Conservation (phyloP, 2,113 vertebrate genomes). For the Tylochromis polylepis region DNA sequence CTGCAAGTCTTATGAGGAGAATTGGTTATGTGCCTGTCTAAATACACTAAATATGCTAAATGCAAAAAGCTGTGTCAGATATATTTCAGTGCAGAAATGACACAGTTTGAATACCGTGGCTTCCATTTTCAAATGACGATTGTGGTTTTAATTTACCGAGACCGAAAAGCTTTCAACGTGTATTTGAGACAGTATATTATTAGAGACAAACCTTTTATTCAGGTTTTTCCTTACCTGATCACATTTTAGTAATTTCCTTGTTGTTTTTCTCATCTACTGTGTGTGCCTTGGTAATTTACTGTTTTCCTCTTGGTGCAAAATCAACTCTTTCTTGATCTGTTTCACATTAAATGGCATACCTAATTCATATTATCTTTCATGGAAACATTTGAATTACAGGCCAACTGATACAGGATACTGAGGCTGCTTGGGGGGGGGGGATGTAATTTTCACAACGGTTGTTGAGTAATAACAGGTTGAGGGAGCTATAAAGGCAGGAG, state of each 20-base stretch:
- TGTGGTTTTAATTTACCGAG: background rate
- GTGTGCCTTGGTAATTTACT: background rate
- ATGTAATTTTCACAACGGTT: background rate
- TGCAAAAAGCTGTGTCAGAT: background rate
- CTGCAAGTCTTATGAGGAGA: background rate
- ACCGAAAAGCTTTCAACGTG: background rate
- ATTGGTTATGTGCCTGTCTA: background rate
- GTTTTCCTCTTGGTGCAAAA: background rate
- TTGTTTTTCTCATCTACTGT: background rate
- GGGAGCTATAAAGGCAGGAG: background rate
- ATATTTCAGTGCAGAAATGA: background rate
- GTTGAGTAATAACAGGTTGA: background rate
- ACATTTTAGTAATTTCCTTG: background rate
- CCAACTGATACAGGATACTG: background rate
- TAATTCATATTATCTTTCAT: background rate
- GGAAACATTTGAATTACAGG: background rate
- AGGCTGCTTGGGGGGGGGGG: accelerated
- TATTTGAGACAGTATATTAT: background rate
- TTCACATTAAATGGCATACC: background rate
- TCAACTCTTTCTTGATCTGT: background rate
- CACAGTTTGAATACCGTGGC: background rate
- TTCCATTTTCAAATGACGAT: background rate
- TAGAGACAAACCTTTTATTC: background rate
- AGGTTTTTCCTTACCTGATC: background rate
- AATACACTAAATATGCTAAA: conserved; percentile 21